A percentile compares a stretch with the other conserved stretches of the same genome.
Conservation (phyloP, 1,140 invertebrate species). For the Bombyx mori region DNA sequence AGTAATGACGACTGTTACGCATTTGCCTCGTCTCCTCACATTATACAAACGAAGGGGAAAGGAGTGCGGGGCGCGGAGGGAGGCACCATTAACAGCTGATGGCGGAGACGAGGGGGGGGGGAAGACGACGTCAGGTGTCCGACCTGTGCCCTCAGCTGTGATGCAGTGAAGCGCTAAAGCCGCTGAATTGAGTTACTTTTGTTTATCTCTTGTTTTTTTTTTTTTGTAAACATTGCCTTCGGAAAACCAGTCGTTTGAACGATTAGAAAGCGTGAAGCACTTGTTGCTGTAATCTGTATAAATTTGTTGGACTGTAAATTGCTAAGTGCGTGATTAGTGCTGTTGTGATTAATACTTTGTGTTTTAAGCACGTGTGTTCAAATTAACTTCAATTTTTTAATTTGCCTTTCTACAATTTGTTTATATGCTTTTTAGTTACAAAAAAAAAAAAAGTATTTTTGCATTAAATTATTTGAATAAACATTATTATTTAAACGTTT, state of each 20-base stretch:
- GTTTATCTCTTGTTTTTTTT: conserved; percentile 39
- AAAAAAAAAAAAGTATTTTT: too few relatives aligned
- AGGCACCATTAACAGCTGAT: conserved; percentile 64
- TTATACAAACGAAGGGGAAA: conserved; percentile 70
- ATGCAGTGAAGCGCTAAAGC: conserved; percentile 46
- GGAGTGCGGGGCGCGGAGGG: conserved; percentile 34
- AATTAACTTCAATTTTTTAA: too few relatives aligned
- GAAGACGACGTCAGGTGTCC: conserved; percentile 55
- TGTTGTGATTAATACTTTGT: too few relatives aligned
- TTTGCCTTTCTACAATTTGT: too few relatives aligned
- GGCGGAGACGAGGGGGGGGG: conserved; percentile 24
- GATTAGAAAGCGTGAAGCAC: conserved; percentile 2
- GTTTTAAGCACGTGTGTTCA: too few relatives aligned
- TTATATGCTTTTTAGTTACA: too few relatives aligned
- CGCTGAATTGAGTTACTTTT: conserved; percentile 38
- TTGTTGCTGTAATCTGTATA: too few relatives aligned
- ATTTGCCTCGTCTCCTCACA: conserved; percentile 47
- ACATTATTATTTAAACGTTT: too few relatives aligned
- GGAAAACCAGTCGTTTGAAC: conserved; percentile 1
- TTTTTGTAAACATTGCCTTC: conserved; percentile 26
- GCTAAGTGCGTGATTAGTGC: too few relatives aligned
- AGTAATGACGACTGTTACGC: too few relatives aligned
- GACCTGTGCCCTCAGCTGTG: conserved; percentile 54
- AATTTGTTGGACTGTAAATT: too few relatives aligned
- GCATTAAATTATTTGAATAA: too few relatives aligned